Conservation (phyloP, 2,888 invertebrate species). For the Caenorhabditis zanzibari region DNA sequence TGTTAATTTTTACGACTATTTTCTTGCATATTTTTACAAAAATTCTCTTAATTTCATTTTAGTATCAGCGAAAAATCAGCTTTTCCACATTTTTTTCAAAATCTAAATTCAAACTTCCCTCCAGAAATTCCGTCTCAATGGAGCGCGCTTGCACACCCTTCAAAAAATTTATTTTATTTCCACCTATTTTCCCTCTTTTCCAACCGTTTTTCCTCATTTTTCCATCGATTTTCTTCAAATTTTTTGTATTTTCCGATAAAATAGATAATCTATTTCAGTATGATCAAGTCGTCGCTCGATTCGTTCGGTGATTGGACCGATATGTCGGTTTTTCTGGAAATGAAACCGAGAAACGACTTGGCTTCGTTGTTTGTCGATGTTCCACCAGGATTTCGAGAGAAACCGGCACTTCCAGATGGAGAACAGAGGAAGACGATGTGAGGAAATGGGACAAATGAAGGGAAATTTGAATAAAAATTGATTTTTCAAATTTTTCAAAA, state of each 20-base stretch:
- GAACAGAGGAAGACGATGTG: constrained; percentile 42
- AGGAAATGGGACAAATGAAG: too few relatives aligned
- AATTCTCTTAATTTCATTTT: neutral
- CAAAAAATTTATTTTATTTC: neutral
- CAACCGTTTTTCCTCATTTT: neutral
- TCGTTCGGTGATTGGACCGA: constrained; percentile 61
- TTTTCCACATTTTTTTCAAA: neutral
- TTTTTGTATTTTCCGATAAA: neutral
- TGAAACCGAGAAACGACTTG: constrained; percentile 75
- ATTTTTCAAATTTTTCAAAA: too few relatives aligned
- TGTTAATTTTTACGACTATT: too few relatives aligned
- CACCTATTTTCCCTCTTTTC: neutral
- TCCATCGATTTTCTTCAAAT: neutral
- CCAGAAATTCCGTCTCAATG: constrained; percentile 3
- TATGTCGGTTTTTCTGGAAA: constrained; percentile 61
- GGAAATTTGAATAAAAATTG: too few relatives aligned
- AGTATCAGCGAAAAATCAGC: neutral
- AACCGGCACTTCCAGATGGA: constrained; percentile 30
- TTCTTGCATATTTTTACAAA: neutral
- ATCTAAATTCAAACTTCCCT: constrained; percentile 7
- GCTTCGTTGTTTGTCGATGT: constrained; percentile 78
- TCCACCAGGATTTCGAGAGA: constrained; percentile 67
- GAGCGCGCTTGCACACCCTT: constrained; percentile 15
- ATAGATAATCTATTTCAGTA: neutral
- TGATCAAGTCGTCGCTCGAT: constrained; percentile 57